Evolutionary conservation across 2,113 vertebrate genomes (phyloP), one percentile per base, ranked within the genome.

Genomic region (Ptychochromis oligacanthus): DNA sequence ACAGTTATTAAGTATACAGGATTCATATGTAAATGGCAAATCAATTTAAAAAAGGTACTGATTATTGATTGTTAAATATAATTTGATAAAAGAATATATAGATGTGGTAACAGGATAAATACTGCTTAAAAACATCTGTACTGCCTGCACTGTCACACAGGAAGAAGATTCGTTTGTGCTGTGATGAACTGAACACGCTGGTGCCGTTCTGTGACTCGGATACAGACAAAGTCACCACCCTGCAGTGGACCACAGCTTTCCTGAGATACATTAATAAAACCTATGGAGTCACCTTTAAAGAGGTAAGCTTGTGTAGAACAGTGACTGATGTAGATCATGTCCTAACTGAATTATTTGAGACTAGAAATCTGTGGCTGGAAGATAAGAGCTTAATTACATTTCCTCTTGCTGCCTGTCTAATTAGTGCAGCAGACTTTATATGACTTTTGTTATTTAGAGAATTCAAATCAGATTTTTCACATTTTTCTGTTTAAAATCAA

Each of bases 191-290:
- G 87, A 99, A 99, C 79, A 94, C 92, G 17, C 92, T 99, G 62
- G 97, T 98, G 85, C 97, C 98, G 0, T 98, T 99, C 93, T 99
- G 98, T 88, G 95, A 95, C 0, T 54, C 91, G 0, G 95, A 96
- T 10, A 98, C 97, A 0, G 98, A 99, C 80, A 99, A 97, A 93
- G 97, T 97, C 22, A 97, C 97, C 2, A 99, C 98, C 1, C 91
- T 98, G 24, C 96, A 97, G 77, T 97, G 97, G 97, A 98, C 98
- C 61, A 96, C 96, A 0, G 95, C 96, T 0, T 99, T 96, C 90
- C 96, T 99, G 75, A 97, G 96, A 92, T 98, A 99, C 76, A 97
- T 99, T 80, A 95, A 94, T 72, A 96, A 97, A 56, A 89, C 91
- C n/a, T 96, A 97, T 0, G 97, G 97, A 0, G 96, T 99, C 79